Evolutionary conservation across 2,797 vertebrate species (phyloP), one percentile per base, ranked within the genome.

Genomic region (Sphenodon punctatus): DNA sequence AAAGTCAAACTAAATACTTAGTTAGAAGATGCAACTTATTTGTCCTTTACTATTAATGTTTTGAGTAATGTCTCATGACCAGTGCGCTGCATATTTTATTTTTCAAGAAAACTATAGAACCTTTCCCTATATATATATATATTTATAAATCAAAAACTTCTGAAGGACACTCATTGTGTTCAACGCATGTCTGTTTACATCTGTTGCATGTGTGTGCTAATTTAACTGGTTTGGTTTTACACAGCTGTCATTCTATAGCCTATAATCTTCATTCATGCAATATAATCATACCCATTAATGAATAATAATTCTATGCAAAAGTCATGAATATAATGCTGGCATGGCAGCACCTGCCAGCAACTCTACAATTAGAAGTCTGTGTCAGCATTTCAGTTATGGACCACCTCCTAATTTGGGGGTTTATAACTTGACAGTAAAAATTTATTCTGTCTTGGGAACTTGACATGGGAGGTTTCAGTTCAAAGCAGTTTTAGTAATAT

Each of bases 341-440:
- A 60, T 86, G 83, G 75, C 89, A 83, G 77, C 79, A 89, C 86
- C 88, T 92, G 90, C 81, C 91, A 92, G 85, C 86, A 88, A 58
- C 67, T 88, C 67, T 87, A 80, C 85, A 90, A 89, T 93, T 89
- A 85, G 66, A 90, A 77, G 42, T 72, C 74, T 85, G 39, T 84
- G 77, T 90, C 85, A 87, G 83, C 82, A 91, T 88, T 90, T 91
- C 85, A 89, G 78, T 89, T 90, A 73, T 82, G 84, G 84, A 86
- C 74, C 63, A 85, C 43, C 56, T 87, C 63, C 75, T 88, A 88
- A 88, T 86, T 84, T 90, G 82, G 25, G 68, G 67, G 70, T 87
- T 89, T 86, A 84, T 72, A 86, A 65, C 74, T 76, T 91, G 84
- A 88, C 89, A 90, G 84, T 69, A 89, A 91, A 87, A 85, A 87